Evolutionary conservation across 2,797 vertebrate species (phyloP).

Genomic region (Cuniculus paca): DNA sequence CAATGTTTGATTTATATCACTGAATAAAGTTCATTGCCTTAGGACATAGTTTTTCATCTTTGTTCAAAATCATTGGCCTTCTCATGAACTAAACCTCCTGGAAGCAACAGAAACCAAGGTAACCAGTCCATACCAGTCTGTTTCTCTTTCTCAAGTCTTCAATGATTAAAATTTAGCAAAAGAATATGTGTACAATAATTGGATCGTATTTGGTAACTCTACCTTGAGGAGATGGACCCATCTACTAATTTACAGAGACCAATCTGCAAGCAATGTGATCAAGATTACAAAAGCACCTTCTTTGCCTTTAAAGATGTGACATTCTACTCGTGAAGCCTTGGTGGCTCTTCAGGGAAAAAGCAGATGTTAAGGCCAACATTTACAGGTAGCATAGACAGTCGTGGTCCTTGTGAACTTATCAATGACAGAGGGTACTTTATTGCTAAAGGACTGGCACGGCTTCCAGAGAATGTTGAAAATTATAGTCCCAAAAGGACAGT

Average conservation of each 20-base stretch:
- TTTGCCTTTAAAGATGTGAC: constrained; percentile 27
- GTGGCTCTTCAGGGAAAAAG: constrained; percentile 48
- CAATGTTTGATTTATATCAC: constrained; percentile 29
- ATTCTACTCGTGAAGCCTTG: constrained; percentile 41
- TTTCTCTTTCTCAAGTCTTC: background rate
- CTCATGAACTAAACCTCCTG: background rate
- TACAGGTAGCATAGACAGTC: constrained; percentile 33
- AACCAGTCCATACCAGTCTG: background rate
- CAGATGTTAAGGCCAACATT: constrained; percentile 9
- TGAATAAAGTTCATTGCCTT: background rate
- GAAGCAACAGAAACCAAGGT: constrained; percentile 38
- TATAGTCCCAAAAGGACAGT: constrained; percentile 76
- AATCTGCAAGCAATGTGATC: constrained; percentile 27
- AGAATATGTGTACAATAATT: background rate
- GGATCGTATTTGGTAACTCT: constrained; percentile 43
- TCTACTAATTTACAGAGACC: constrained; percentile 45
- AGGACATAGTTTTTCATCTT: background rate
- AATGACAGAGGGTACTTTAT: constrained; percentile 58
- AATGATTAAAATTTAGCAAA: constrained; percentile 41
- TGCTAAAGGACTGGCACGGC: constrained; percentile 15
- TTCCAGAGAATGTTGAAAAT: constrained; percentile 72
- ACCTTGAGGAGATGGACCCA: background rate
- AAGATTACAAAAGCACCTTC: constrained; percentile 41
- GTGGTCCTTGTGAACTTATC: constrained; percentile 54
- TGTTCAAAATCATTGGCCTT: background rate